These are phyloP conservation scores for Panzeria rudis DNA, from an alignment of 2,888 invertebrate genomes.

Conservation along the genomic window DNA sequence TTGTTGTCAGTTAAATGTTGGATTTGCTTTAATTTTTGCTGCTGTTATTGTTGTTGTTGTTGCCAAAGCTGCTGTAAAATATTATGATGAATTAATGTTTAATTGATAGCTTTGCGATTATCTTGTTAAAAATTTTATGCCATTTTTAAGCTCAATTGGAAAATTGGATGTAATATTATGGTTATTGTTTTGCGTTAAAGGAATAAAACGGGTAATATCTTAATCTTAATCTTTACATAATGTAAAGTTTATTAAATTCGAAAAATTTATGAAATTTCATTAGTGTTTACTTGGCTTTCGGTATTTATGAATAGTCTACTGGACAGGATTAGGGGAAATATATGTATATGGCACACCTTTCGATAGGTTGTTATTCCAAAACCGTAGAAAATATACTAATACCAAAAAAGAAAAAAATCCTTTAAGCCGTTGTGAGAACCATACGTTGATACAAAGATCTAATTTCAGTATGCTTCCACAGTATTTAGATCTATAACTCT, in stretches of 20 bases:
- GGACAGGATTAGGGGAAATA: no score
- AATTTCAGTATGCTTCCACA: no score
- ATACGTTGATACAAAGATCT: no score
- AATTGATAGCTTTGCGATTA: conserved; percentile 65
- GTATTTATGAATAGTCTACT: no score
- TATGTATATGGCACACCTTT: no score
- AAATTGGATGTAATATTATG: not conserved
- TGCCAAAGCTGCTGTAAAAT: conserved; percentile 45
- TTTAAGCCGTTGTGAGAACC: no score
- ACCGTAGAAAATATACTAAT: no score
- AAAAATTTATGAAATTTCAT: not conserved
- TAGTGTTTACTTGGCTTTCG: no score
- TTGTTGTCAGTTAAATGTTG: conserved; percentile 41
- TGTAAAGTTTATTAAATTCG: not conserved
- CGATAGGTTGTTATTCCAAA: no score
- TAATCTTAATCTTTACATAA: not conserved
- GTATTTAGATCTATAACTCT: no score
- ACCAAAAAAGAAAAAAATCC: no score
- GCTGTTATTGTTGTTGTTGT: conserved; percentile 35
- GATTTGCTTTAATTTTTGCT: conserved; percentile 30
- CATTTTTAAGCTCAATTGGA: conserved; percentile 54
- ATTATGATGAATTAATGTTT: conserved; percentile 66
- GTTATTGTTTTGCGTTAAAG: not conserved
- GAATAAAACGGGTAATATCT: not conserved
- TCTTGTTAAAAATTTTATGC: conserved; percentile 57